These are phyloP conservation scores for Drosophila seclusa DNA, from an alignment of 2,888 invertebrate genomes.

Conservation along the genomic window DNA sequence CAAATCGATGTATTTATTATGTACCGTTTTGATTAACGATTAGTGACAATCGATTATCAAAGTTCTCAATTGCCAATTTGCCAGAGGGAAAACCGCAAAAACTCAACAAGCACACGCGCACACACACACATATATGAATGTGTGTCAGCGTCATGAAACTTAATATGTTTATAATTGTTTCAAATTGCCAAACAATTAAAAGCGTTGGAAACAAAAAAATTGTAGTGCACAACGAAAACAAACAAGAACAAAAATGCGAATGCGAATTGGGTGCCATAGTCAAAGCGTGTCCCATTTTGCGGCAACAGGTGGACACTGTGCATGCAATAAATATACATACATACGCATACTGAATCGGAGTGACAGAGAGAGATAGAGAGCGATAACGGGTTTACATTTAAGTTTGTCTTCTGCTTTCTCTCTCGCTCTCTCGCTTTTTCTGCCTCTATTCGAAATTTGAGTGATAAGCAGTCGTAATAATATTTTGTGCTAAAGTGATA, in stretches of 20 bases:
- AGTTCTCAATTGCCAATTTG: constrained; percentile 21
- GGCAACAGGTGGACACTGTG: constrained; percentile 46
- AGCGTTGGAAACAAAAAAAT: constrained; percentile 30
- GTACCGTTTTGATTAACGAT: constrained; percentile 39
- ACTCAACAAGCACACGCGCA: background rate
- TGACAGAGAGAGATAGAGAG: constrained; percentile 12
- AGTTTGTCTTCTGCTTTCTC: constrained; percentile 15
- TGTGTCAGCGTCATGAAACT: constrained; percentile 54
- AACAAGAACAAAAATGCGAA: constrained; percentile 30
- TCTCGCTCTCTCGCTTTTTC: constrained; percentile 5
- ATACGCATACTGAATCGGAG: background rate
- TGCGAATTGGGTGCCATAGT: constrained; percentile 42
- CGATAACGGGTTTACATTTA: constrained; percentile 19
- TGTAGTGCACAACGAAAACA: constrained; percentile 21
- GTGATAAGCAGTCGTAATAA: constrained; percentile 61
- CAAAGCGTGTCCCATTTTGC: constrained; percentile 43
- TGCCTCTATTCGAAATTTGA: constrained; percentile 28
- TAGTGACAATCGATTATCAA: constrained; percentile 34
- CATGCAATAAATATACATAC: constrained; percentile 1
- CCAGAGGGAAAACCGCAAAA: constrained; percentile 13
- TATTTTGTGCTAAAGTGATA: constrained; percentile 34
- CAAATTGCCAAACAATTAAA: constrained; percentile 72
- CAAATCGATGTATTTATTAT: constrained; percentile 4
- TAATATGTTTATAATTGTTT: constrained; percentile 76
- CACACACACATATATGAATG: constrained; percentile 24